A percentile compares a stretch with the other conserved stretches of the same genome.
phyloP scores from a whole-genome alignment of 2,888 invertebrate genomes.

The Lycocerus yunnanus region DNA sequence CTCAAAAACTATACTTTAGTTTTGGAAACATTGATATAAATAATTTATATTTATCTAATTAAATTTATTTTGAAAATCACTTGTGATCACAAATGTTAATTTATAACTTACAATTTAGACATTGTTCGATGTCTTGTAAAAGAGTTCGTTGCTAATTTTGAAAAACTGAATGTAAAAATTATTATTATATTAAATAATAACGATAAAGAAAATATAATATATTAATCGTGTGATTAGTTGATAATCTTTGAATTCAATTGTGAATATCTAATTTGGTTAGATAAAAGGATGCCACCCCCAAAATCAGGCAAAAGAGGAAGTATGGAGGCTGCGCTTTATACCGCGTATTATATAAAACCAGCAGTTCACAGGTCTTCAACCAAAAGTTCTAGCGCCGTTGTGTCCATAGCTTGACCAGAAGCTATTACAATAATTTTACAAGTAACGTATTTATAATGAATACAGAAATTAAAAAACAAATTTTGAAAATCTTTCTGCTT shows the following conservation, averaged over 20 bases:
- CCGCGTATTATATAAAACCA: slow-evolving; percentile 37
- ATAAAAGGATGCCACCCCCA: slow-evolving; percentile 30
- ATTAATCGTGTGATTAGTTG: not conserved
- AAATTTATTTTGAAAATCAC: no score
- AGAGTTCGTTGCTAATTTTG: no score
- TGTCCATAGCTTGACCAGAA: slow-evolving; percentile 13
- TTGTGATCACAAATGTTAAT: no score
- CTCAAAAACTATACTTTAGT: no score
- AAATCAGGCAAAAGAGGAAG: slow-evolving; percentile 33
- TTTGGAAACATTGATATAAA: no score
- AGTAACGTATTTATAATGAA: not conserved
- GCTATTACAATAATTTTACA: not conserved
- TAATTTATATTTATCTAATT: no score
- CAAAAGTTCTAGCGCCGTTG: slow-evolving; percentile 34
- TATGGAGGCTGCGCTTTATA: slow-evolving; percentile 37
- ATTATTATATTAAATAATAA: not conserved
- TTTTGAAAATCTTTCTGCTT: not conserved
- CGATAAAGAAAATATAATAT: not conserved
- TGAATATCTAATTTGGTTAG: slow-evolving; percentile 14
- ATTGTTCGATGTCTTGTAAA: no score
- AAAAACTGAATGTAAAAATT: no score
- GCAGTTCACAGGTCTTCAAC: slow-evolving; percentile 26
- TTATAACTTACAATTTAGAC: no score
- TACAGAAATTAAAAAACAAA: not conserved
- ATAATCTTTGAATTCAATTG: slow-evolving; percentile 9